Base-by-base conservation (phyloP, 2,888 invertebrate genomes). In the Scaptomyza cyrtandrae region DNA sequence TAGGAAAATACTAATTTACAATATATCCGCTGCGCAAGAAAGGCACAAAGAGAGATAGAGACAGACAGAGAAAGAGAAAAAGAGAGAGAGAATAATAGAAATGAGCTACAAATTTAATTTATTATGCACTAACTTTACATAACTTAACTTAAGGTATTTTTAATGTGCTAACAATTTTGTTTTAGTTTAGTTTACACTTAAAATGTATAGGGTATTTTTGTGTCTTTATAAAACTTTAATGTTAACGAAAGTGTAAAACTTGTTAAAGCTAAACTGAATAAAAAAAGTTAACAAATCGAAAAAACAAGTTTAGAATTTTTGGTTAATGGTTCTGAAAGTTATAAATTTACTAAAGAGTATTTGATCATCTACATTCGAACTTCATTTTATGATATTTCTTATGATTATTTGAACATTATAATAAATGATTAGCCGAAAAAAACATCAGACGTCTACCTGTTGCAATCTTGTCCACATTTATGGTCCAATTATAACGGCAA, bases 1-100 rank as follows among this genome's bases (percentile, higher is more conserved):
- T 80, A 78, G 80, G 78, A 89, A 86, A 89, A 85, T 78, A 85
- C 74, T 87, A 77, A 89, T 89, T 89, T 89, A 78, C 77, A 85
- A 85, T 67, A 73, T 61, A 67, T 65, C 43, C 41, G 13, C 54
- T 29, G 49, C 56, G 14, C 55, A 16, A n/a, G 37, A 37, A n/a
- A 35, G 37, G 4, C 3, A 10, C 3, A 41, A 16, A 41, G 41
- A 39, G n/a, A n/a, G n/a, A n/a, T n/a, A n/a, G n/a, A n/a, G n/a
- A n/a, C n/a, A n/a, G n/a, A n/a, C n/a, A n/a, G 41, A 16, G 39
- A 14, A 16, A 37, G 37, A 14, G 39, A 39, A 3, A 14, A 2
- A n/a, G n/a, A 37, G 6, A 5, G 49, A 49, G 78, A 19, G 19
- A 2, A 2, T 19, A 19, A 19, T 2, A 19, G 19, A 19, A 19